These are phyloP conservation scores for Forbesichthys agassizii DNA, from an alignment of 2,113 vertebrate genomes.

Conservation along the genomic window DNA sequence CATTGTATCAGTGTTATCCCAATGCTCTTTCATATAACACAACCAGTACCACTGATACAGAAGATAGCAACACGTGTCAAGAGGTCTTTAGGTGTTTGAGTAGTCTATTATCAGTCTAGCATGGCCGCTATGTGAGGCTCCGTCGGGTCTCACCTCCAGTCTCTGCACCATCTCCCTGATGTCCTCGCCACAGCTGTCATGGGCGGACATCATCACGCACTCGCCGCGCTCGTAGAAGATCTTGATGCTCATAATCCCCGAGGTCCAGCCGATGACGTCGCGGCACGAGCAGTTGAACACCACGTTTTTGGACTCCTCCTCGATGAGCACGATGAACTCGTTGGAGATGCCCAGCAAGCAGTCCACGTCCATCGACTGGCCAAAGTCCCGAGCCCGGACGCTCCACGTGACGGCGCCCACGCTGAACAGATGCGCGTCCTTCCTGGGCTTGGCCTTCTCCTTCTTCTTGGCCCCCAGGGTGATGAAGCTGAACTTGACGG, in stretches of 20 bases:
- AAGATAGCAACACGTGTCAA: too few species aligned
- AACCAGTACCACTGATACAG: neutral
- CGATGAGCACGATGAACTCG: constrained; percentile 93
- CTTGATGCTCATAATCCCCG: constrained; percentile 90
- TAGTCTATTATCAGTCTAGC: too few species aligned
- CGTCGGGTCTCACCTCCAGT: constrained; percentile 82
- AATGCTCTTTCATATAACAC: neutral
- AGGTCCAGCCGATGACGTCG: constrained; percentile 98
- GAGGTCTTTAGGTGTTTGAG: too few species aligned
- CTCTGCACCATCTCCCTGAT: constrained; percentile 91
- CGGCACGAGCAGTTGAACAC: constrained; percentile 98
- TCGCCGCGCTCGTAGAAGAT: constrained; percentile 97
- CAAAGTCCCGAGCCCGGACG: constrained; percentile 88
- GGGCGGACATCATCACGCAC: constrained; percentile 88
- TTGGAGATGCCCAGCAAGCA: constrained; percentile 95
- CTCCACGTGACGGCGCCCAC: constrained; percentile 92
- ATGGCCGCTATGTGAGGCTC: neutral
- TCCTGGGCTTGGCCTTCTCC: constrained; percentile 88
- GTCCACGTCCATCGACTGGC: constrained; percentile 87
- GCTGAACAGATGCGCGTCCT: constrained; percentile 89
- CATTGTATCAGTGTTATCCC: too few species aligned
- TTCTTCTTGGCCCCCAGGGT: constrained; percentile 95
- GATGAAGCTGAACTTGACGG: constrained; percentile 97
- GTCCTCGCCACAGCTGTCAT: constrained; percentile 87
- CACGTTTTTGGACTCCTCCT: constrained; percentile 93